Conservation (phyloP, 2,113 vertebrate genomes). For the Terrapene triunguis region DNA sequence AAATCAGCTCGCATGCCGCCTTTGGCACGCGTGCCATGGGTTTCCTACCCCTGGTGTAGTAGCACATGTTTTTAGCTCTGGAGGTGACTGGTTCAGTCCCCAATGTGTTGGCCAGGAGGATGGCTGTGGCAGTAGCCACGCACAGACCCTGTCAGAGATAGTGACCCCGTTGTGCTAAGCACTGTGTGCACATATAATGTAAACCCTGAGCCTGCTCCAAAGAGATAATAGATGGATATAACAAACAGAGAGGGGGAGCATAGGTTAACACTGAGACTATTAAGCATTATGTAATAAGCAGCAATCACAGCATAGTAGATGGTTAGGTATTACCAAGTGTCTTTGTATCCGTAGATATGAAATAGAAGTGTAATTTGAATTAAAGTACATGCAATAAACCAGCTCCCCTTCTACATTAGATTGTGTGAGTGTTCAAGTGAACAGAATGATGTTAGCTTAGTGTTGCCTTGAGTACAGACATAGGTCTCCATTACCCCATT, state of each 20-base stretch:
- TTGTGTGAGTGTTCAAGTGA: neutral
- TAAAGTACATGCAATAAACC: neutral
- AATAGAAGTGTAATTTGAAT: neutral
- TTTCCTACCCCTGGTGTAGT: too few species aligned
- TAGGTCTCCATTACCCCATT: neutral
- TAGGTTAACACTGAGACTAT: neutral
- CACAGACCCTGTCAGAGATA: neutral
- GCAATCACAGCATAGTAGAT: neutral
- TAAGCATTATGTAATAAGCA: neutral
- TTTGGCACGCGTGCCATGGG: too few species aligned
- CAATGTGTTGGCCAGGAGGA: too few species aligned
- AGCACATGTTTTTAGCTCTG: too few species aligned
- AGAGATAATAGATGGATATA: neutral
- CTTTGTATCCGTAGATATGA: neutral
- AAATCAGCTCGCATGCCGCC: too few species aligned
- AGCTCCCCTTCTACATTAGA: neutral
- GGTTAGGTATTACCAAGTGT: neutral
- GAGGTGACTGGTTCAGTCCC: too few species aligned
- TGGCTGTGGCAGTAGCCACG: too few species aligned
- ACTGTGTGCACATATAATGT: neutral
- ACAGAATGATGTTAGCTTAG: neutral
- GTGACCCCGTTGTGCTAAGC: neutral
- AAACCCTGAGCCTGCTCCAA: neutral
- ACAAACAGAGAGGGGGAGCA: neutral
- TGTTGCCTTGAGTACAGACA: neutral